Evolutionary conservation across 2,797 vertebrate genomes (phyloP).

Genomic region (Lacerta agilis): DNA sequence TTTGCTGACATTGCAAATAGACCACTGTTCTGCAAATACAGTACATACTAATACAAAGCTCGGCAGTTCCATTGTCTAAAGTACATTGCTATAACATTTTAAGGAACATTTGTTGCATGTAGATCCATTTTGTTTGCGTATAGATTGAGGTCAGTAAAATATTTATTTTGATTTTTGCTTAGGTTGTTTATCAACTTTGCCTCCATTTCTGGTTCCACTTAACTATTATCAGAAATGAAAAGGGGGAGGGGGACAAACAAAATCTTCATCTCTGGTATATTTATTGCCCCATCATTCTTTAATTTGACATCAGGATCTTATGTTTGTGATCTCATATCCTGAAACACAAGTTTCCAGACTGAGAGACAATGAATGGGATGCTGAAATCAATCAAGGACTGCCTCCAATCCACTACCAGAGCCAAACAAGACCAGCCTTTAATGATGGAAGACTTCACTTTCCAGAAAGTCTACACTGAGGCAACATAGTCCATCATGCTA

Average conservation of each 20-base stretch:
- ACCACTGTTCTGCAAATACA: constrained; percentile 26
- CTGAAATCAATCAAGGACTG: constrained; percentile 5
- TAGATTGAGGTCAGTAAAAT: constrained; percentile 49
- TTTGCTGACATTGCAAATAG: not conserved
- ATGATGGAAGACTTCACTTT: not conserved
- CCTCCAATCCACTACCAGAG: constrained; percentile 6
- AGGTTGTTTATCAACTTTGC: constrained; percentile 40
- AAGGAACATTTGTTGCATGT: constrained; percentile 37
- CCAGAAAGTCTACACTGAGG: not conserved
- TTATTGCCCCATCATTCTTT: constrained; percentile 39
- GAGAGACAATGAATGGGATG: constrained; percentile 42
- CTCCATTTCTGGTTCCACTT: constrained; percentile 56
- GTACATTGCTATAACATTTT: constrained; percentile 51
- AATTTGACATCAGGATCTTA: constrained; percentile 47
- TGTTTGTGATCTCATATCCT: constrained; percentile 43
- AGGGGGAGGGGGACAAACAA: constrained; percentile 33
- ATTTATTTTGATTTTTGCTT: constrained; percentile 58
- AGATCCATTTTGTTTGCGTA: constrained; percentile 47
- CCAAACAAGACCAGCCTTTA: not conserved
- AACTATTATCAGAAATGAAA: constrained; percentile 32
- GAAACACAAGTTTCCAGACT: constrained; percentile 14
- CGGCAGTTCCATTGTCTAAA: constrained; percentile 50
- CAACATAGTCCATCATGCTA: not conserved
- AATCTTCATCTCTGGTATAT: constrained; percentile 46
- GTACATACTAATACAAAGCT: constrained; percentile 54